Evolutionary conservation across 2,888 invertebrate genomes (phyloP).

Genomic region (Chelonus formosanus): DNA sequence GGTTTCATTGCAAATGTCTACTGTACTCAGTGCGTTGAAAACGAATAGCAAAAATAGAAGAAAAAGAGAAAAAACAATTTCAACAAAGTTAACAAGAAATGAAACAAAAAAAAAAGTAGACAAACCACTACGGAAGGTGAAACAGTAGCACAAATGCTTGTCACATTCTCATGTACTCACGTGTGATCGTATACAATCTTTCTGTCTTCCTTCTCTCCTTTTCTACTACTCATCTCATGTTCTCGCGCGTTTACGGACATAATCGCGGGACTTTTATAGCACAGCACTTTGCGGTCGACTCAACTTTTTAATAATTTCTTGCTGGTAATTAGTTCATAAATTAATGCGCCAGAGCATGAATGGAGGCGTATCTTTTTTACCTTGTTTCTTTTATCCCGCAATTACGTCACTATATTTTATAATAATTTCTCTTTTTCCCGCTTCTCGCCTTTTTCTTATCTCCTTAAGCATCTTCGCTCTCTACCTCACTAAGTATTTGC

Average conservation of each 20-base stretch:
- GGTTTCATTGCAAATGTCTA: too few species aligned
- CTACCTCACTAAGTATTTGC: constrained; percentile 19
- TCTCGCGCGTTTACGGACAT: constrained; percentile 26
- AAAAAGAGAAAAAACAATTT: too few species aligned
- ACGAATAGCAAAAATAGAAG: not conserved
- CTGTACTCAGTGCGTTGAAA: not conserved
- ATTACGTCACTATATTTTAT: constrained; percentile 59
- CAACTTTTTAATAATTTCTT: constrained; percentile 63
- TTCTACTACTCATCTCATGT: constrained; percentile 14
- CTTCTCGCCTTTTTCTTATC: constrained; percentile 20
- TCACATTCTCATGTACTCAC: constrained; percentile 17
- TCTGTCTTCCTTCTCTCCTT: not conserved
- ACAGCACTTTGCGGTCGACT: constrained; percentile 58
- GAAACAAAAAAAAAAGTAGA: constrained; percentile 2
- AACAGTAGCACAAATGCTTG: constrained; percentile 7
- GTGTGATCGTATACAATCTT: constrained; percentile 2
- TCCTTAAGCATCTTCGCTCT: constrained; percentile 14
- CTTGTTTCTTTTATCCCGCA: constrained; percentile 50
- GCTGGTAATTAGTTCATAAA: constrained; percentile 63
- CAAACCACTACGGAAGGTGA: constrained; percentile 8
- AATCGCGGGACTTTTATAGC: constrained; percentile 51
- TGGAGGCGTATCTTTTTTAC: constrained; percentile 47
- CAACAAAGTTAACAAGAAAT: constrained; percentile 10
- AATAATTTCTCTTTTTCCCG: constrained; percentile 49
- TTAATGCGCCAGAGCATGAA: constrained; percentile 54